Evolutionary conservation across 2,888 invertebrate species (phyloP).

Genomic region (Sphaeridia pumilis): DNA sequence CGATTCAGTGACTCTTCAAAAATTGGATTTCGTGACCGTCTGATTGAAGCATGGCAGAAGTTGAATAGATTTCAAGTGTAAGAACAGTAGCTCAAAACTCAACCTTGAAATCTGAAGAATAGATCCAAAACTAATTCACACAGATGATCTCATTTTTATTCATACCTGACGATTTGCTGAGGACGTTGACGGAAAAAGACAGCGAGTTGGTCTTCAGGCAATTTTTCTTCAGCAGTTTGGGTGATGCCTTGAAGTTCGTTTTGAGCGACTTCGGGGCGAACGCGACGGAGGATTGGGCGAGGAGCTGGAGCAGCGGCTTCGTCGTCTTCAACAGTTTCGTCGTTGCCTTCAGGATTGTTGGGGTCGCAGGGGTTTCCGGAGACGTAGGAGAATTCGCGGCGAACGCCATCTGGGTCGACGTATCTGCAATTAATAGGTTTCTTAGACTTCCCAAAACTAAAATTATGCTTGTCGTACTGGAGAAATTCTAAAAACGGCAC

Average conservation of each 20-base stretch:
- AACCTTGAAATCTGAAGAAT: background rate
- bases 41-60: too few species aligned
- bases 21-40: too few species aligned
- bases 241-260: slow-evolving; percentile 33
- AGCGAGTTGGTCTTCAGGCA: slow-evolving; percentile 34
- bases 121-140: slow-evolving; percentile 1
- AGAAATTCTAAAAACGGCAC: too few species aligned
- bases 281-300: slow-evolving; percentile 19
- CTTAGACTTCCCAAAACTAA: too few species aligned
- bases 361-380: slow-evolving; percentile 77
- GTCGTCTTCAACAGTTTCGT: slow-evolving; percentile 46
- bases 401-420: slow-evolving; percentile 74
- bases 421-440: too few species aligned
- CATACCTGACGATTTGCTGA: slow-evolving; percentile 15
- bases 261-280: slow-evolving; percentile 25
- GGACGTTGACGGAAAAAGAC: slow-evolving; percentile 26
- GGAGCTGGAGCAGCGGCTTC: slow-evolving; percentile 46
- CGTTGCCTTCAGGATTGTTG: slow-evolving; percentile 61
- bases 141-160: background rate
- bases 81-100: background rate
- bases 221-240: slow-evolving; percentile 35
- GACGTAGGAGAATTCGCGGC: slow-evolving; percentile 72
- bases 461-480: background rate
- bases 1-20: too few species aligned
- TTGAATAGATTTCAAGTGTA: too few species aligned